Percentiles rank a stretch among this genome's conserved stretches.
These are phyloP conservation scores for Coccyzus lansbergi DNA, from an alignment of 2,797 vertebrate species.

Conservation along the genomic window DNA sequence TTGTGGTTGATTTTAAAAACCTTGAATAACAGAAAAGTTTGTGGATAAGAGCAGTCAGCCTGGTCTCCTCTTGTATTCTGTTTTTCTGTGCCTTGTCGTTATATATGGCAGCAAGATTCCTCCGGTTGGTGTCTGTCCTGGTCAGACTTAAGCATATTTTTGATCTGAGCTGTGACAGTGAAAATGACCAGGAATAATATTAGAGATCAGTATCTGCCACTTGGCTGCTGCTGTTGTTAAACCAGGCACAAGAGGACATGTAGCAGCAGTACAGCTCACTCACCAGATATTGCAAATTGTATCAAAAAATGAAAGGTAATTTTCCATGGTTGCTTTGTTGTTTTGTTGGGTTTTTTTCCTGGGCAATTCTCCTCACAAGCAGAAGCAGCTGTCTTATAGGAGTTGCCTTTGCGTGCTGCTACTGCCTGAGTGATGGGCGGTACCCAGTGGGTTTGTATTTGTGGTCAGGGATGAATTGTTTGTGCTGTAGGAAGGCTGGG, in stretches of 20 bases:
- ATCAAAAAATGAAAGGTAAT: not conserved
- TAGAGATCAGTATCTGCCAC: not conserved
- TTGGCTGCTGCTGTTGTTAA: not conserved
- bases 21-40: not conserved
- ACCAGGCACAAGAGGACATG: not conserved
- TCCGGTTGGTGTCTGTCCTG: not conserved
- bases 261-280: not conserved
- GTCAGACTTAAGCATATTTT: not conserved
- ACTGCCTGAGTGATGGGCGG: not conserved
- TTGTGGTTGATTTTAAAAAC: not conserved
- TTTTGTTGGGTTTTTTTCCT: not conserved
- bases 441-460: not conserved
- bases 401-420: not conserved
- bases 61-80: not conserved
- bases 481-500: conserved; percentile 26
- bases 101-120: not conserved
- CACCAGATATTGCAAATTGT: not conserved
- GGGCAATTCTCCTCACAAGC: not conserved
- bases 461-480: not conserved
- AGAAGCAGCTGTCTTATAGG: not conserved
- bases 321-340: not conserved
- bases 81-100: not conserved
- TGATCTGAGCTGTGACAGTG: not conserved
- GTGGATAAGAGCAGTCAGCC: not conserved
- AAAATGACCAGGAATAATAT: not conserved